These are phyloP conservation scores for Prionailurus viverrinus DNA, from an alignment of 2,113 vertebrate species.

Conservation along the genomic window DNA sequence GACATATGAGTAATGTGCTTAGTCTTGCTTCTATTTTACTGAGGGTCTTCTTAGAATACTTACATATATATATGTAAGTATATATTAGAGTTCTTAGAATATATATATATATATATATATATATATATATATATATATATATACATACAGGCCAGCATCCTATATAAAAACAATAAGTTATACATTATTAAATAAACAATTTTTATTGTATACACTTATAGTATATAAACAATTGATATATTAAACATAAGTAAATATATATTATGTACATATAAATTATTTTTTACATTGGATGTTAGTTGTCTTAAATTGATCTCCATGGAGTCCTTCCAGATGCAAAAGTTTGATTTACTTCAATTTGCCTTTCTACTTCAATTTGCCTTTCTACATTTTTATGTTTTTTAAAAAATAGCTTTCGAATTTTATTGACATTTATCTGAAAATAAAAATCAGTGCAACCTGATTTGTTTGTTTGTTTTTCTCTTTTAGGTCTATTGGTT, in stretches of 20 bases:
- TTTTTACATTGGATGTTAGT: background rate
- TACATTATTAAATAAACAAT: background rate
- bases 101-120: too few relatives aligned
- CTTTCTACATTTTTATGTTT: conserved; percentile 27
- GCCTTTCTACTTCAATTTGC: conserved; percentile 24
- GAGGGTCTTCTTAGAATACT: background rate
- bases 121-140: background rate
- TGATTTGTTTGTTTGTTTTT: background rate
- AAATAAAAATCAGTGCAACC: background rate
- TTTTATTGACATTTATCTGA: background rate
- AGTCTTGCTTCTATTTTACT: background rate
- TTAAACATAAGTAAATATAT: background rate
- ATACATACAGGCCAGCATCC: background rate
- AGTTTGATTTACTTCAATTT: conserved; percentile 27
- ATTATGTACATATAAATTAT: background rate
- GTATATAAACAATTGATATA: background rate
- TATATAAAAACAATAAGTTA: background rate
- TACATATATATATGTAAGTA: too few relatives aligned
- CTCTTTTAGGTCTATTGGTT: background rate
- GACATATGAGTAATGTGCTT: background rate
- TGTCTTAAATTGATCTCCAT: background rate
- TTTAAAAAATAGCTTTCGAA: background rate
- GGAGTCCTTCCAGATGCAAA: background rate
- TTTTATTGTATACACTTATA: background rate
- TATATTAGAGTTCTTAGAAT: background rate